Base-by-base conservation (phyloP, 2,888 invertebrate species). In the Drosophila emarginata region DNA sequence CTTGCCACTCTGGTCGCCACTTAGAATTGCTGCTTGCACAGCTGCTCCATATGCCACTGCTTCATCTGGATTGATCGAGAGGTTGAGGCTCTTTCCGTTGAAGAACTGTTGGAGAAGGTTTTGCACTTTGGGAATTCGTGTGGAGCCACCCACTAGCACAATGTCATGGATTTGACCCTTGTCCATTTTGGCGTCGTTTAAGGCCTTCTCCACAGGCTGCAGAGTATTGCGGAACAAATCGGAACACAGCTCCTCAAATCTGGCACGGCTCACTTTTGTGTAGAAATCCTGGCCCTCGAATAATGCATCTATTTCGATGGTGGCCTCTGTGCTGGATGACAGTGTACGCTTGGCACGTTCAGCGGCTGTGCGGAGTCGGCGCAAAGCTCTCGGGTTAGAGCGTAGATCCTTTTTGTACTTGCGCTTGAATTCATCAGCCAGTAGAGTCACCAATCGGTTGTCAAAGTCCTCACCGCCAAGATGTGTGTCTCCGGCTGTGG, bases 401-500 rank as follows among this genome's bases (percentile, higher is more conserved):
- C 93, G 91, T 68, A 96, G 77, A 88, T 96, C 96, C 90, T 95
- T 95, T 79, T 93, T 94, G 92, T 93, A 94, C 86, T 95, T 95
- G 18, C 95, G 93, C 93, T 97, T 95, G 94, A 98, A 96, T 91
- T 97, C 97, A 80, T 96, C 95, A 0, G 96, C 95, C 78, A 97
- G 96, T 91, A 97, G 96, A 87, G 94, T 95, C 7, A 97, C 96
- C 94, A 97, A 95, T 26, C 96, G 93, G 92, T 96, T 96, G 74
- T 98, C 97, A 79, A 96, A 97, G 72, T 77, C 97, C 92, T 97
- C 97, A 74, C 97, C 97, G 84, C 97, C 97, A 92, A 97, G 94
- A 90, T 97, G 98, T 65, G 98, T 98, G 90, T 98, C 98, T 72
- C 98, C 98, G 72, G 97, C 97, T 18, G 97, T 98, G 6, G 98